phyloP scores from a whole-genome alignment of 2,888 invertebrate genomes.

The Macrophya annulata region DNA sequence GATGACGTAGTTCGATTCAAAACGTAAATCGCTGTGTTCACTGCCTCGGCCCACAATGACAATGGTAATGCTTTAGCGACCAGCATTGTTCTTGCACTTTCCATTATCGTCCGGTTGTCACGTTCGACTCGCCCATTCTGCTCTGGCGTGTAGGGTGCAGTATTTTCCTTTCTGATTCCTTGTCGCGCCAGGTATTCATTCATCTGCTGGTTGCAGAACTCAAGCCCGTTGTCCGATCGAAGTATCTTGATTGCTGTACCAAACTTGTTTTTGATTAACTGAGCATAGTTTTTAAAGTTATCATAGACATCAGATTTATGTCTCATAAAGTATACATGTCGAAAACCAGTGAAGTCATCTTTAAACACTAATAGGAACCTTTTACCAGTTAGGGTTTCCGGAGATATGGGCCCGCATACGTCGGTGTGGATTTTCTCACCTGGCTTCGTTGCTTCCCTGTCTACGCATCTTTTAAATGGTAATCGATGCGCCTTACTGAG shows the following conservation, averaged over 20 bases:
- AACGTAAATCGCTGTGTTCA: neutral
- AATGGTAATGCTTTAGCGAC: neutral
- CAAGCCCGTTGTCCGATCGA: neutral
- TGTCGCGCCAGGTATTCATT: neutral
- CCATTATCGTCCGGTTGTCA: neutral
- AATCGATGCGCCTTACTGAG: constrained; percentile 58
- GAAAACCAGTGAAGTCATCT: neutral
- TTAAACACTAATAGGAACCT: neutral
- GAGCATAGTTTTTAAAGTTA: neutral
- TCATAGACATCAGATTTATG: neutral
- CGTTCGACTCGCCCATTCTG: neutral
- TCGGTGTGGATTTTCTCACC: constrained; percentile 60
- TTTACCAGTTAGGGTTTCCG: neutral
- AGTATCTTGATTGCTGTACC: neutral
- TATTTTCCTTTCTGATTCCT: neutral
- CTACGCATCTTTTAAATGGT: constrained; percentile 59
- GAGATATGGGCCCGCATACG: constrained; percentile 45
- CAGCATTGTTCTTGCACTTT: neutral
- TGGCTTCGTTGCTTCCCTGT: constrained; percentile 36
- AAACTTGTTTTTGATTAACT: neutral
- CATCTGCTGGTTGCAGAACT: neutral
- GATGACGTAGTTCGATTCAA: neutral
- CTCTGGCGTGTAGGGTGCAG: constrained; percentile 7
- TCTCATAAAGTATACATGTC: neutral
- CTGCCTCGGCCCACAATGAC: neutral